Base-by-base conservation (phyloP, 2,888 invertebrate species). In the Trissonchulus latispiculum region DNA sequence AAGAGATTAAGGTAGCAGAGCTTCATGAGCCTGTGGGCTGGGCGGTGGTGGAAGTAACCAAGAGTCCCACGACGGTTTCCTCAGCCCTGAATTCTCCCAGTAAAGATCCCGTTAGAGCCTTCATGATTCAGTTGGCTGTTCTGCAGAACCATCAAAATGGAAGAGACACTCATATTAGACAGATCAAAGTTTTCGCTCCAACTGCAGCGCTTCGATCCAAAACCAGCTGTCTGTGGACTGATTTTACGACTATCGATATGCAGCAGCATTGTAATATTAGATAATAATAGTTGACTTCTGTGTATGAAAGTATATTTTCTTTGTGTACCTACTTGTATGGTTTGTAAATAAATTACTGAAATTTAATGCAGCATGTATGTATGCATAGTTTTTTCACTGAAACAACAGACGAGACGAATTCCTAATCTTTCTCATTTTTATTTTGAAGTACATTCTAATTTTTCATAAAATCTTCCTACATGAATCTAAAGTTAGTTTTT, bases 141-240 rank as follows among this genome's bases (percentile, higher is more conserved):
- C 89, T 96, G 67, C 93, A 94, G 78, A 99, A 99, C 85, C 99
- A 99, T 85, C 99, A 99, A 84, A 99, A 97, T 85, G 99, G 99
- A 1, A 86, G 99, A 76, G 99, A 99, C 82, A 97, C 97, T 0
- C 99, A 99, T 82, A 92, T 99, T 89, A 87, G 97, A 72, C 95
- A 95, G 84, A 95, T 97, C 75, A 93, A 95, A 85, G 90, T 97
- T 72, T 93, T 95, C 83, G 94, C 95, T 70, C 95, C 95, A 0
- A 87, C 61, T 59, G n/a, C 70, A 8, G 66, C n/a, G n/a, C n/a
- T n/a, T n/a, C n/a, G n/a, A n/a, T n/a, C n/a, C n/a, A n/a, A n/a
- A 15, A 59, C 59, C n/a, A 15, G 59, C 15, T 15, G 15, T n/a
- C 59, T 15, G n/a, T 59, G 15, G n/a, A n/a, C n/a, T n/a, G n/a